Evolutionary conservation across 1,140 invertebrate genomes (phyloP).

Genomic region (Nephila pilipes): DNA sequence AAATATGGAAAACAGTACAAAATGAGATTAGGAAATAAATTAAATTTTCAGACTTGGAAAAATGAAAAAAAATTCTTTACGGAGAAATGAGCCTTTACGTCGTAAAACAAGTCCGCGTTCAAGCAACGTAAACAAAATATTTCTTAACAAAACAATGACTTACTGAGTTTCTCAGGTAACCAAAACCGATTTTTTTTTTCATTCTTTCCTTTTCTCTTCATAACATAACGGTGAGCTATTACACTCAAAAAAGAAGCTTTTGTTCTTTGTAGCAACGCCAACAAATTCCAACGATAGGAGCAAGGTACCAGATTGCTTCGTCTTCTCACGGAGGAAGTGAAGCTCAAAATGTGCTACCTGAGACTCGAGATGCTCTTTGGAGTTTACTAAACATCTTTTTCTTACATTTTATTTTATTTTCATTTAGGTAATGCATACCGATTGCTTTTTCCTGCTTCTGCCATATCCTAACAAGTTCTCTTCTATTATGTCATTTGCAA

Average conservation of each 20-base stretch:
- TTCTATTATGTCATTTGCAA: constrained; percentile 1
- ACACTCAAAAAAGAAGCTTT: not conserved
- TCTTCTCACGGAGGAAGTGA: constrained; percentile 18
- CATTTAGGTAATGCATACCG: not conserved
- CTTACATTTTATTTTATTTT: not conserved
- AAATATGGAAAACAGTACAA: not conserved
- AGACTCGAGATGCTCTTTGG: not conserved
- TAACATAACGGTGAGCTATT: constrained; percentile 32
- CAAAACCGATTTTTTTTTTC: not conserved
- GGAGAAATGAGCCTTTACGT: not conserved
- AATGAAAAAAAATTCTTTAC: not conserved
- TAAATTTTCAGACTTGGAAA: not conserved
- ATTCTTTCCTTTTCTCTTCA: constrained; percentile 3
- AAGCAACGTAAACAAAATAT: not conserved
- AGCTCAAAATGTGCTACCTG: constrained; percentile 31
- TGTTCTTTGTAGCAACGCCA: not conserved
- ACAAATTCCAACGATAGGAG: not conserved
- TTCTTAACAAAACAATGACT: not conserved
- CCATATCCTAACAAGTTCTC: not conserved
- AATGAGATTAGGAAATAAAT: not conserved
- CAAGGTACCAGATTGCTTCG: not conserved
- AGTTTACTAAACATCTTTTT: not conserved
- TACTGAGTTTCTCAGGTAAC: not conserved
- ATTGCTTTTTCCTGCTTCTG: not conserved
- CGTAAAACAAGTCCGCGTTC: not conserved